Evolutionary conservation across 2,888 invertebrate genomes (phyloP).

Genomic region (Oithona nana): DNA sequence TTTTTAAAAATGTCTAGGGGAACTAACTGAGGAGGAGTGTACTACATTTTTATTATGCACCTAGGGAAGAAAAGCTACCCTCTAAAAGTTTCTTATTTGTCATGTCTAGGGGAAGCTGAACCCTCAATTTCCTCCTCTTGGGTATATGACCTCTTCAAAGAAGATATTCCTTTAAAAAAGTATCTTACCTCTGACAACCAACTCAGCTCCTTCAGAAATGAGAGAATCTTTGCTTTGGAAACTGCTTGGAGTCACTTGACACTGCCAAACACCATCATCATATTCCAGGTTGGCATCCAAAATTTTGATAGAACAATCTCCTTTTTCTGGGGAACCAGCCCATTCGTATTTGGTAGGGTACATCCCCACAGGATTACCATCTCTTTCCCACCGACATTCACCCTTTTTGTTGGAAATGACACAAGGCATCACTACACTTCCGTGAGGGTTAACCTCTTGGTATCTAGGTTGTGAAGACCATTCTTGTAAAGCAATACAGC

Average conservation of each 20-base stretch:
- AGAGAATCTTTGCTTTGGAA: slow-evolving; percentile 61
- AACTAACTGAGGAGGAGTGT: neutral
- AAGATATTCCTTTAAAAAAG: slow-evolving; percentile 18
- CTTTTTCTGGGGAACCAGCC: slow-evolving; percentile 28
- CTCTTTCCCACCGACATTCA: slow-evolving; percentile 79
- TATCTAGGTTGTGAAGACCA: slow-evolving; percentile 68
- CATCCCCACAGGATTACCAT: slow-evolving; percentile 77
- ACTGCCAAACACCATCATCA: slow-evolving; percentile 79
- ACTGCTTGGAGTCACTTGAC: slow-evolving; percentile 78
- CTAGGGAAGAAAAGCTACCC: neutral
- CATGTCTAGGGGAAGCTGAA: neutral
- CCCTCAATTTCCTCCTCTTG: neutral
- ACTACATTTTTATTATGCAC: neutral
- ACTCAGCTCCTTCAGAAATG: slow-evolving; percentile 58
- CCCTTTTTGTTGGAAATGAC: slow-evolving; percentile 68
- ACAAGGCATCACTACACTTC: slow-evolving; percentile 65
- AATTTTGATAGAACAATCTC: slow-evolving; percentile 67
- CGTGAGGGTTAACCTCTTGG: slow-evolving; percentile 71
- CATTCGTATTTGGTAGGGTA: slow-evolving; percentile 74
- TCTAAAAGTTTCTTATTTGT: neutral
- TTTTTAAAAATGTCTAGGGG: neutral
- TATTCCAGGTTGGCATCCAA: slow-evolving; percentile 60
- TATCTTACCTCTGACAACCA: slow-evolving; percentile 66
- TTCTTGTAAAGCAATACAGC: slow-evolving; percentile 35
- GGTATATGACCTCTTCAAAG: neutral